phyloP scores from a whole-genome alignment of 2,797 vertebrate genomes.

The Chelonia mydas region DNA sequence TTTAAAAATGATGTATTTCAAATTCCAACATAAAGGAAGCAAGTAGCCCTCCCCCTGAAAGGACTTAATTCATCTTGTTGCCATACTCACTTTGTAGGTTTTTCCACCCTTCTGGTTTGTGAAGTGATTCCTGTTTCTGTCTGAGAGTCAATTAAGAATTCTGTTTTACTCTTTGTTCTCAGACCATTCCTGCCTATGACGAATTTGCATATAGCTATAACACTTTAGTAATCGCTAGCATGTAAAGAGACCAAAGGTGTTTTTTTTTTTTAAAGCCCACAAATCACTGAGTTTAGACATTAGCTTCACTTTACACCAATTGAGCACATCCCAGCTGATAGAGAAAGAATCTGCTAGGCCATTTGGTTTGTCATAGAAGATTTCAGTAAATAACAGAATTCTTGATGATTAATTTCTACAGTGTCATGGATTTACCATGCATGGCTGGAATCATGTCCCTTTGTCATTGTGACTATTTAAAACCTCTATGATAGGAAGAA shows the following conservation, averaged over 20 bases:
- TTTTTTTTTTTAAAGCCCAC: rapidly evolving
- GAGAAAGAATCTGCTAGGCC: neutral
- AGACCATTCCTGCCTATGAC: rapidly evolving
- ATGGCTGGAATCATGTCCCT: neutral
- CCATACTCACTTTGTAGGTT: neutral
- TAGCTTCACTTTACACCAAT: neutral
- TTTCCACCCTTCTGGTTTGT: neutral
- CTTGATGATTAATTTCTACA: neutral
- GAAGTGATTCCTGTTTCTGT: neutral
- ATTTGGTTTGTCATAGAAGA: neutral
- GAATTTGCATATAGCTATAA: neutral
- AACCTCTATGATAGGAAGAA: neutral
- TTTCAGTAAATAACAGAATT: neutral
- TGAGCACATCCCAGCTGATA: neutral
- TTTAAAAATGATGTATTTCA: neutral
- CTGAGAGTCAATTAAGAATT: neutral
- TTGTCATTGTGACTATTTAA: neutral
- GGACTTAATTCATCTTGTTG: neutral
- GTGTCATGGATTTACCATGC: neutral
- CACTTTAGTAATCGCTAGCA: neutral
- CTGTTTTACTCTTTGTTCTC: neutral
- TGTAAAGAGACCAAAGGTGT: neutral
- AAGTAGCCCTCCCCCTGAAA: neutral
- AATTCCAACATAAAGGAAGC: neutral
- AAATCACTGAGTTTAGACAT: neutral